Evolutionary conservation across 2,797 vertebrate species (phyloP), one percentile per base, ranked within the genome.

Genomic region (Gephyroberyx darwinii): DNA sequence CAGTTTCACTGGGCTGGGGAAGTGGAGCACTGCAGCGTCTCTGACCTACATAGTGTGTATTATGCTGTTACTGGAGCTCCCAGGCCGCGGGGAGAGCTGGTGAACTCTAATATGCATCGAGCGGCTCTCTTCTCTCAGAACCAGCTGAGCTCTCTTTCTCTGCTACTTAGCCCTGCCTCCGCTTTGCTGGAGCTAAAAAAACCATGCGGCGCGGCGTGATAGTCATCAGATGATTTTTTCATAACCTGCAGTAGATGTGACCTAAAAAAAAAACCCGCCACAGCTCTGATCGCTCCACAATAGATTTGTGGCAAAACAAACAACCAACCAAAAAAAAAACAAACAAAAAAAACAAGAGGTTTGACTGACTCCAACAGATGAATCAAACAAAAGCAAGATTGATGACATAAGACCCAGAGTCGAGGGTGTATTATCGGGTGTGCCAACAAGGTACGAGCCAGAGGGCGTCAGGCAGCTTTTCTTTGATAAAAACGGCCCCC

Each of bases 31-130:
- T 92, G 91, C 91, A 92, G 92, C 80, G 91, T 91, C 91, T 92
- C 90, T 92, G 92, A 93, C 91, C 91, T 92, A 92, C 90, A 93
- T 92, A 93, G 87, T 91, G 86, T 89, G 89, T 91, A 90, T 92
- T 91, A 89, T 91, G 88, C 89, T 58, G 86, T 90, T 92, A 89
- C 87, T 91, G 88, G 88, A 90, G 90, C 90, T 90, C 86, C 76
- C 84, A 80, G 88, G 90, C 86, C 73, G 81, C 20, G 83, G 88
- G 87, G 90, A 87, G 90, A 77, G 88, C 86, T 90, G 87, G 61
- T 86, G 87, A 91, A 91, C 89, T 88, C 87, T 79, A 90, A 91
- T 89, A 89, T 90, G 89, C 86, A 88, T 85, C 73, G 80, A 91
- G 89, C 85, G 78, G 76, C 80, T 87, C 82, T 83, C 81, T 80